phyloP scores from a whole-genome alignment of 2,797 vertebrate genomes.

The Chrysolophus pictus region DNA sequence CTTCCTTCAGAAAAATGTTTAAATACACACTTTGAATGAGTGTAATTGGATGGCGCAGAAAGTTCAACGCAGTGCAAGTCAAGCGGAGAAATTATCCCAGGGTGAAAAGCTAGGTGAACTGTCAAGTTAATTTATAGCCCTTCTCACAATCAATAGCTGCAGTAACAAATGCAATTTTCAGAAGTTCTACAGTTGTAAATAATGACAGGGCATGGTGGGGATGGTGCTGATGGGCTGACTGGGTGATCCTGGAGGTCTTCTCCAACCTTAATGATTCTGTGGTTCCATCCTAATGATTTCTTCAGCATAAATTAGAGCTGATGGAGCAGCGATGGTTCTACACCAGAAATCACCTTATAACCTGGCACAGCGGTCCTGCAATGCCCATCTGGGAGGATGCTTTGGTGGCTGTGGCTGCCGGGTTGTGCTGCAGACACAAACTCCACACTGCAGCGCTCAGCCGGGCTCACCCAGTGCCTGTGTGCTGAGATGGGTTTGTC shows the following conservation, averaged over 20 bases:
- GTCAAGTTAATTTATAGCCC: conserved; percentile 37
- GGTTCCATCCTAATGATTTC: not conserved
- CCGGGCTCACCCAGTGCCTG: not conserved
- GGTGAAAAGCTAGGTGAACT: conserved; percentile 33
- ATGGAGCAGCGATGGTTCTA: not conserved
- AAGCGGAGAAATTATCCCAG: conserved; percentile 45
- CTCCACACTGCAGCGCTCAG: too few relatives aligned
- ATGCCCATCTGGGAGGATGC: too few relatives aligned
- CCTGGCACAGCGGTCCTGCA: not conserved
- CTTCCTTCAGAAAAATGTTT: conserved; percentile 29
- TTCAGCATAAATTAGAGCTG: not conserved
- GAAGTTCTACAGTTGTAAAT: conserved; percentile 38
- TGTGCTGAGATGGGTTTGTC: not conserved
- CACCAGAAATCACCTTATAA: not conserved
- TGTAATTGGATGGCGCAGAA: conserved; percentile 52
- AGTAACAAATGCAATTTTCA: conserved; percentile 24
- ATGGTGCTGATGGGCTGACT: not conserved
- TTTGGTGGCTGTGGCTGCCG: too few relatives aligned
- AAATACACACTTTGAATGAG: conserved; percentile 30
- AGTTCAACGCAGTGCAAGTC: conserved; percentile 49
- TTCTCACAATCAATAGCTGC: conserved; percentile 49
- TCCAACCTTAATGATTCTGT: not conserved
- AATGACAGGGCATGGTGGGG: not conserved
- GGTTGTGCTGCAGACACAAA: too few relatives aligned
- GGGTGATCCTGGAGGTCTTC: not conserved